A percentile compares a stretch with the other conserved stretches of the same genome.
Evolutionary conservation across 2,113 vertebrate species (phyloP).

Genomic region (Pseudopodoces humilis): DNA sequence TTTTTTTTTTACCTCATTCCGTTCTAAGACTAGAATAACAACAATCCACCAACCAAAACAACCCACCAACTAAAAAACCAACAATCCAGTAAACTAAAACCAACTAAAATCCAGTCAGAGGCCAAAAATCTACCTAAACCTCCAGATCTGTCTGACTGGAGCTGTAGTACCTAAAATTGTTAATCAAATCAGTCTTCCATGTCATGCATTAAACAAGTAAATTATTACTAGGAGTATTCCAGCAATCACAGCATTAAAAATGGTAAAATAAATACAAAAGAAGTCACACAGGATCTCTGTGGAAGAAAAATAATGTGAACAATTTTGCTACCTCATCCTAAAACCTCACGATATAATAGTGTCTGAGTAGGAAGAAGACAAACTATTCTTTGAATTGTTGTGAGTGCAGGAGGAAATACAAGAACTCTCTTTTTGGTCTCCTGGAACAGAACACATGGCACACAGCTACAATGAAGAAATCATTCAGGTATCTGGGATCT

Average conservation of each 20-base stretch:
- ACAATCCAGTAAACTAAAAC: background rate
- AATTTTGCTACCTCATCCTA: background rate
- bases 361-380: background rate
- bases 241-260: background rate
- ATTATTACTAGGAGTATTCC: background rate
- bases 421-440: background rate
- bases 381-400: background rate
- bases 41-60: background rate
- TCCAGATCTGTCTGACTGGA: background rate
- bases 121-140: background rate
- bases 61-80: background rate
- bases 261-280: background rate
- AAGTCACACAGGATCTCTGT: background rate
- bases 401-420: background rate
- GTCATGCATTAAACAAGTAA: background rate
- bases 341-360: background rate
- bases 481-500: background rate
- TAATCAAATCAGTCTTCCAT: background rate
- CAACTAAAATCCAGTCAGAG: background rate
- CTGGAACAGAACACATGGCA: background rate
- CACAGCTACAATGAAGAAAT: background rate
- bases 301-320: background rate
- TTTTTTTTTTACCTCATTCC: background rate
- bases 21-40: background rate
- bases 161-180: background rate